Base-by-base conservation (phyloP, 2,888 invertebrate genomes). In the Chesias legatella region DNA sequence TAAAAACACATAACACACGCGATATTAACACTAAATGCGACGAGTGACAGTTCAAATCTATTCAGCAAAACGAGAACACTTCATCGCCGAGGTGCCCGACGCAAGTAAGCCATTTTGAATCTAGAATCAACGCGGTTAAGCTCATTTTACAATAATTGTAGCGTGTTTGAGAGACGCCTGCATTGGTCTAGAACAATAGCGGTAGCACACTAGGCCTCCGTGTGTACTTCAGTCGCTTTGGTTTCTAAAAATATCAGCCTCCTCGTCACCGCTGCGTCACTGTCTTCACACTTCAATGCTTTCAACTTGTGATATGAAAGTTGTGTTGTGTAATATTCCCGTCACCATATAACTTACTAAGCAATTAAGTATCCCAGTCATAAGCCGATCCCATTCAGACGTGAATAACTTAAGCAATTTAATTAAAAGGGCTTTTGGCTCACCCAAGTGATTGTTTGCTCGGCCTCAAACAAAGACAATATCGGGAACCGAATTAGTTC, bases 311-410 rank as follows among this genome's bases (percentile, higher is more conserved):
- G 43, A 44, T 46, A 37, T 46, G 42, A 47, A 43, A 51, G 46
- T 43, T 41, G 43, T 29, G 43, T 43, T 48, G 34, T 48, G 50
- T 52, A 50, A 51, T 51, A 32, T 46, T 46, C 41, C 48, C 38
- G 42, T 32, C 35, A 33, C 30, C 27, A 30, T 21, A n/a, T 33
- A 33, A 22, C 29, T 26, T 43, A 24, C 13, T 17, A 3, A 17
- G 13, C 11, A 32, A 11, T 7, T 23, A 6, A n/a, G n/a, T n/a
- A n/a, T n/a, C n/a, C n/a, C n/a, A n/a, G n/a, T n/a, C n/a, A n/a
- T n/a, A n/a, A n/a, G n/a, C n/a, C n/a, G n/a, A n/a, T n/a, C n/a
- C 20, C 6, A 20, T 20, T 3, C 4, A 5, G 20, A 3, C 20
- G 20, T 20, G 20, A 22, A 22, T 6, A 22, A 22, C 22, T 22